Base-by-base conservation (phyloP, 2,888 invertebrate genomes). In the Odontocolon sp. region DNA sequence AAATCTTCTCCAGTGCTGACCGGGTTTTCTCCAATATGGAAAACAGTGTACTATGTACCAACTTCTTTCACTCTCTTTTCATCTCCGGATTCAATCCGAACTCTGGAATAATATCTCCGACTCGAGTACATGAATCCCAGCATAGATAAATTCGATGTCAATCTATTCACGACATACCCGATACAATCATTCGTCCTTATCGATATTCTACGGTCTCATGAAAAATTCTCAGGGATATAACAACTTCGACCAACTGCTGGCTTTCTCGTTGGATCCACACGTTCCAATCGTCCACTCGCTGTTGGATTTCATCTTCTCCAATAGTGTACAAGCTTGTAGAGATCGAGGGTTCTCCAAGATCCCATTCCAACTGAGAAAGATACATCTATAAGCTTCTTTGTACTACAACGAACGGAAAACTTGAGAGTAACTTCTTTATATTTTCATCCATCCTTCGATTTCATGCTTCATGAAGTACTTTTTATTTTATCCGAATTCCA, bases 381-480 rank as follows among this genome's bases (percentile, higher is more conserved):
- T 11, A 47, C 3, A 23, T 0, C 26, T 40, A 23, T 36, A 26
- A 42, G 26, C 59, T 28, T 16, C 14, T 6, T 28, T 45, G 11
- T 28, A 33, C n/a, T 59, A 28, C 50, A 42, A 11, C 11, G 38
- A 14, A 47, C 18, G 52, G 54, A 28, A 26, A 40, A 45, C 16
- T 50, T 26, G 11, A 59, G 31, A 18, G 33, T 59, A n/a, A n/a
- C n/a, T n/a, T n/a, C 50, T 64, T 38, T 28, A 57, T 28, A 31
- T 52, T 54, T 40, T 52, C 36, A 57, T 72, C 57, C 11, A 23
- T 67, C 33, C 36, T 33, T 8, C 54, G 40, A 59, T 73, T 73
- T 67, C 45, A 67, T 67, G 73, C 52, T 59, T 36, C 67, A 59
- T 59, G 59, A 67, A 67, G 52, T 42, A 36, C 5, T 45, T 28